Evolutionary conservation across 1,140 invertebrate species (phyloP), one percentile per base, ranked within the genome.

Genomic region (Lethocerus indicus): DNA sequence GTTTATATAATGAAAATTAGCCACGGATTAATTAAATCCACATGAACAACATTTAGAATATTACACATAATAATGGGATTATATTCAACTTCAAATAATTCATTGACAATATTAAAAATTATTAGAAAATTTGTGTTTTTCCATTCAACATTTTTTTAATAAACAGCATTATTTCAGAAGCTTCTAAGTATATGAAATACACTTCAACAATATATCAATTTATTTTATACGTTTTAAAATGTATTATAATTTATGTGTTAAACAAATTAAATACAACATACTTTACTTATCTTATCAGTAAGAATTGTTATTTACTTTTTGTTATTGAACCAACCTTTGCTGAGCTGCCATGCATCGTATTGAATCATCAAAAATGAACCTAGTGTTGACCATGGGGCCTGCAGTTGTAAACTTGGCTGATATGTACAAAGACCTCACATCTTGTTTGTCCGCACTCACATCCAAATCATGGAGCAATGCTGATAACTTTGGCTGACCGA

Each of bases 281-380:
- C 32, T 12, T n/a, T n/a, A 35, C n/a, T 12, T n/a, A 35, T 12
- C 9, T n/a, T 35, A n/a, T n/a, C 32, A 35, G 32, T 35, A 35
- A 35, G 32, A 12, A 35, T 12, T 12, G 9, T 12, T 12, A 12
- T 35, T n/a, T 35, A 12, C 32, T n/a, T n/a, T n/a, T n/a, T n/a
- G n/a, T n/a, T n/a, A n/a, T 18, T 13, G 13, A 12, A 41, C 18
- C 52, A 62, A 87, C 83, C 76, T 89, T 67, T 88, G 87, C 64
- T 87, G 88, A 23, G 87, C 90, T 27, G 90, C 89, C 88, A 95
- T 92, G 63, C 92, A 97, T 12, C 95, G 73, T 52, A 98, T 98
- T 63, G 98, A 91, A 70, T 99, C 95, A 63, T 98, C 94, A 63
- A 98, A 98, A 37, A 96, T 78, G 62, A 98, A 96, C 64, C 89